Evolutionary conservation across 2,888 invertebrate species (phyloP), one percentile per base, ranked within the genome.

Genomic region (Yponomeuta evonymella): DNA sequence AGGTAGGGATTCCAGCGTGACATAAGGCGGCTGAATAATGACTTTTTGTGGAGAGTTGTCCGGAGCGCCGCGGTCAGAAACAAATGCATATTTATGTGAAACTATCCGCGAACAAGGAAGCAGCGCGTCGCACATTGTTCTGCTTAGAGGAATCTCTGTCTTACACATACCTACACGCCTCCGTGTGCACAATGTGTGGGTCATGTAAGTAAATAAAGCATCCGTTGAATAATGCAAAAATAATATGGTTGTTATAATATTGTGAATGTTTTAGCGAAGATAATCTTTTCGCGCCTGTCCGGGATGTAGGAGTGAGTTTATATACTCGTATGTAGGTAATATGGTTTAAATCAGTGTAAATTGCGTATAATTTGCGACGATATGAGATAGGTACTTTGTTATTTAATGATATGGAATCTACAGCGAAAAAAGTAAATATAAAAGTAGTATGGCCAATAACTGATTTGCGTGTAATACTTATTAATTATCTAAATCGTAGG

Each of bases 11-110:
- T 51, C 29, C 68, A 30, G 30, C 48, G 68, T 68, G 68, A 68
- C 68, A 51, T 11, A 29, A 11, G 51, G 67, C 12, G 11, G 68
- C 68, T 48, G 48, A 51, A 68, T 68, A 68, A 68, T 68, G 68
- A 68, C 51, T 51, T 58, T 68, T 51, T 68, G 68, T 68, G 11
- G 48, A 65, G 29, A 65, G 65, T 65, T 65, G 65, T 11, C 29
- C 65, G 68, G 51, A n/a, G 30, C 10, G 36, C 36, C 36, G 36
- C 51, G 51, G 51, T 58, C 51, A 58, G 51, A 58, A 58, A 66
- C 66, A 66, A 30, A 66, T 66, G 66, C 66, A 36, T 36, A 36
- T 67, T 67, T 67, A n/a, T 43, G 67, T 43, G 29, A 36, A 67
- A 67, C 67, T 67, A 67, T 67, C 12, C 43, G 43, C 33, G 43